Percentiles rank a stretch among this genome's conserved stretches.
Evolutionary conservation across 2,113 vertebrate species (phyloP).

Genomic region (Maccullochella peelii): DNA sequence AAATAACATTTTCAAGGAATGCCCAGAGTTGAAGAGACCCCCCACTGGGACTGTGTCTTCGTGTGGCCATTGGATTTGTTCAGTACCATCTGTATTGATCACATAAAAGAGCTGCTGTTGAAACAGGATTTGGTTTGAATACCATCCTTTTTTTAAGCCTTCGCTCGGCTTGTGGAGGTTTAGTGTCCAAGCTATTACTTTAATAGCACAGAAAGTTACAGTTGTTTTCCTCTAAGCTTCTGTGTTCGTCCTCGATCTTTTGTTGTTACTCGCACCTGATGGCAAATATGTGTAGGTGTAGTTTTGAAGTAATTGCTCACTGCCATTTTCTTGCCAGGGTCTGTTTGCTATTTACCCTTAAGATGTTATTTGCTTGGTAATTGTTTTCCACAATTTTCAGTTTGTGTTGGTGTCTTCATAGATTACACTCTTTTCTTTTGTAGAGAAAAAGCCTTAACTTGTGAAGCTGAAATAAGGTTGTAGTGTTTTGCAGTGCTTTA

Average conservation of each 20-base stretch:
- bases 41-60: slow-evolving; percentile 28
- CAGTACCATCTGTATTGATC: slow-evolving; percentile 64
- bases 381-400: slow-evolving; percentile 29
- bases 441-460: neutral
- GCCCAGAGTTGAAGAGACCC: slow-evolving; percentile 27
- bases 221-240: slow-evolving; percentile 44
- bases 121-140: slow-evolving; percentile 46
- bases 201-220: slow-evolving; percentile 29
- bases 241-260: slow-evolving; percentile 35
- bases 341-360: slow-evolving; percentile 4
- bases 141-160: slow-evolving; percentile 37
- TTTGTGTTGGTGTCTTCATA: slow-evolving; percentile 20
- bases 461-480: neutral
- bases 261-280: slow-evolving; percentile 26
- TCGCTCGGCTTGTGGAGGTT: slow-evolving; percentile 43
- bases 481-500: neutral
- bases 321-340: slow-evolving; percentile 1
- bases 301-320: slow-evolving; percentile 45
- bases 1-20: slow-evolving; percentile 44
- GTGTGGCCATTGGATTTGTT: slow-evolving; percentile 50
- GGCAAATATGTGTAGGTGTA: slow-evolving; percentile 29
- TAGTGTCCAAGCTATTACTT: slow-evolving; percentile 6
- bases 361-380: slow-evolving; percentile 31
- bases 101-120: slow-evolving; percentile 57
- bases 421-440: slow-evolving; percentile 8